A percentile compares a stretch with the other conserved stretches of the same genome.
Evolutionary conservation across 2,888 invertebrate genomes (phyloP).

Genomic region (Spilosoma lubricipeda): DNA sequence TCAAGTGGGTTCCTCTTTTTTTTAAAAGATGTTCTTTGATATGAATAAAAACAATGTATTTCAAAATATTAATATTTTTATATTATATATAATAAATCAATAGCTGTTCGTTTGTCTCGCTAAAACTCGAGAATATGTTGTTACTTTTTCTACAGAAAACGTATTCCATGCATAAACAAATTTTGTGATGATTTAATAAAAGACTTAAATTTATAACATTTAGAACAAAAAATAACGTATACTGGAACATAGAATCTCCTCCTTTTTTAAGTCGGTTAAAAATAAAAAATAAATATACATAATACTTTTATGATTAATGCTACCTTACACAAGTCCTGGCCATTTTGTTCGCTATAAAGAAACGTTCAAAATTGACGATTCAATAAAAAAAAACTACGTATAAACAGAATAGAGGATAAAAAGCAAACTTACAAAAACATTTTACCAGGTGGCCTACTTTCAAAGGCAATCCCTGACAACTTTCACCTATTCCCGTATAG

Average conservation of each 20-base stretch:
- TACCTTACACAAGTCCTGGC: neutral
- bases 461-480: slow-evolving; percentile 62
- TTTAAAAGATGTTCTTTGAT: neutral
- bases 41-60: no score
- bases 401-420: slow-evolving; percentile 15
- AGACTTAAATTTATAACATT: neutral
- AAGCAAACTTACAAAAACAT: slow-evolving; percentile 21
- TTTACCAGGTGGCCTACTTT: slow-evolving; percentile 53
- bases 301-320: neutral
- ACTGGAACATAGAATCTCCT: no score
- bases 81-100: no score
- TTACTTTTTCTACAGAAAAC: no score
- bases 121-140: no score
- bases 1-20: neutral
- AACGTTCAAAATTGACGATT: neutral
- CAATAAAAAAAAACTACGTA: neutral
- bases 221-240: neutral
- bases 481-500: slow-evolving; percentile 70
- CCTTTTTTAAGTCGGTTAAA: neutral
- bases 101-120: no score
- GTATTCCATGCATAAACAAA: no score
- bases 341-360: neutral
- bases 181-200: neutral
- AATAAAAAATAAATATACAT: neutral
- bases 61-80: no score